These are phyloP conservation scores for Sminthurinus aureus DNA, from an alignment of 2,888 invertebrate species.

Conservation along the genomic window DNA sequence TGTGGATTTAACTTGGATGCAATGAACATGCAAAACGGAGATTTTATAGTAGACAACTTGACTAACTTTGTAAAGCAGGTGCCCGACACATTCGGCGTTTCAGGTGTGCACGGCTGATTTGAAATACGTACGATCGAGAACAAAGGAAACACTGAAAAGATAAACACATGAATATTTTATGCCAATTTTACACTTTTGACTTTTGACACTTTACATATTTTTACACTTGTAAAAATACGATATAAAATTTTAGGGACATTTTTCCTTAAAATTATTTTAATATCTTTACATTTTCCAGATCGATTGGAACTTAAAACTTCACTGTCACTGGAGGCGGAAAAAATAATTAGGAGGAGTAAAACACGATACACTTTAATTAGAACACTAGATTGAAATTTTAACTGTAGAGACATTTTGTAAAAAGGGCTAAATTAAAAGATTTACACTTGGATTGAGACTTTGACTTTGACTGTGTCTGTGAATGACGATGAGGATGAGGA, in stretches of 20 bases:
- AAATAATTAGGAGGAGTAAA: background rate
- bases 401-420: background rate
- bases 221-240: background rate
- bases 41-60: background rate
- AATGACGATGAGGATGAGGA: background rate
- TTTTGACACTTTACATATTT: background rate
- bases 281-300: slow-evolving; percentile 20
- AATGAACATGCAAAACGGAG: too few species aligned
- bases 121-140: slow-evolving; percentile 55
- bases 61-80: slow-evolving; percentile 57
- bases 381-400: too few species aligned
- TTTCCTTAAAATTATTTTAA: too few species aligned
- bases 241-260: background rate
- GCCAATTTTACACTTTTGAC: background rate
- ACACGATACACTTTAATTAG: background rate
- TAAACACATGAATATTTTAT: background rate
- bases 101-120: slow-evolving; percentile 53
- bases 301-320: background rate
- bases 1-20: too few species aligned
- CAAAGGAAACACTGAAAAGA: slow-evolving; percentile 54
- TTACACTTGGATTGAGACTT: background rate
- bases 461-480: background rate
- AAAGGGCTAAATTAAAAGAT: background rate
- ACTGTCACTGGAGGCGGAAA: background rate
- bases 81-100: slow-evolving; percentile 42